Evolutionary conservation across 2,797 vertebrate species (phyloP), one percentile per base, ranked within the genome.

Genomic region (Arnoldichthys spilopterus): DNA sequence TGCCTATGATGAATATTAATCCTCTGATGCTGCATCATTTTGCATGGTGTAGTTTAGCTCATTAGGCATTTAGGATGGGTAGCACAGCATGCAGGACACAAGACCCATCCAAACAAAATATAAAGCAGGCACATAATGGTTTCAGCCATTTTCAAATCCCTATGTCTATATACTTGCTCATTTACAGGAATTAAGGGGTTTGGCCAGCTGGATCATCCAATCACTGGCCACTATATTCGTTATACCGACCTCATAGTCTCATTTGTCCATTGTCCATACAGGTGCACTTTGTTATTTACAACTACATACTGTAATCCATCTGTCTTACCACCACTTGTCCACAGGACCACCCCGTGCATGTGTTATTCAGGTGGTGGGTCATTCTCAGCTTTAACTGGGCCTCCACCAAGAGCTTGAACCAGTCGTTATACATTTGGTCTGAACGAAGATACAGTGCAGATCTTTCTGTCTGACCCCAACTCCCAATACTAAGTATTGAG

Each of bases 51-150:
- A 66, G 32, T 22, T 83, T 88, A 84, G 84, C 84, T 56, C 22
- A 30, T 82, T 78, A 88, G 88, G 87, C 79, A 58, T 90, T 91
- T 83, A 67, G 86, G 69, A 83, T 78, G 72, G 85, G 86, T 81
- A 47, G 28, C 63, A 32, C 30, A 89, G 87, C 86, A 88, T 90
- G 88, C 79, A 72, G 74, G 84, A 71, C 62, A 84, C 58, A 68
- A 84, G 82, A 53, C 74, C 83, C 54, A 66, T 78, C 86, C 83
- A 47, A 76, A 82, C 79, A 76, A 76, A 51, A 40, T 68, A 67
- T 34, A 61, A 34, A 70, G 28, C 28, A 16, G 51, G 40, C 11
- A 47, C 45, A 70, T 74, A 90, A 85, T 83, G 86, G 85, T 81
- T 87, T 86, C 82, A 86, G 89, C 83, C 86, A 87, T 84, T 66